These are phyloP conservation scores for Drosophila punjabiensis DNA, from an alignment of 1,140 invertebrate species.

Conservation along the genomic window DNA sequence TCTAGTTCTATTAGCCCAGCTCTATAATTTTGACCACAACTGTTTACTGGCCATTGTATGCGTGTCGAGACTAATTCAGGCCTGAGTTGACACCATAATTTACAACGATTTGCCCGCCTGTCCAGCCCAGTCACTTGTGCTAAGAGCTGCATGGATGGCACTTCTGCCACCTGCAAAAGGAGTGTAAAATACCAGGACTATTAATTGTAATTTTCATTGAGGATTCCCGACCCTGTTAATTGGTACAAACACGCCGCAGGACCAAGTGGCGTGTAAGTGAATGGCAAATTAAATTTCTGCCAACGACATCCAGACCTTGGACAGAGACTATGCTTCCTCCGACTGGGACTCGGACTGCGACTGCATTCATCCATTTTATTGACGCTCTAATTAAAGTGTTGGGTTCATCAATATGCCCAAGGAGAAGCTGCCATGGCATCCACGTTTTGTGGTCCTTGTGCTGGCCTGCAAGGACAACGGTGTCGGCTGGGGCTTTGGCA, in stretches of 20 bases:
- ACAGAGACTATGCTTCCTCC: neutral
- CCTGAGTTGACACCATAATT: constrained; percentile 74
- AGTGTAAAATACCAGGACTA: constrained; percentile 49
- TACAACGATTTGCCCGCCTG: constrained; percentile 61
- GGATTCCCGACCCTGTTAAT: constrained; percentile 32
- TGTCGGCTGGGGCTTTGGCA: constrained; percentile 32
- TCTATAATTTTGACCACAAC: neutral
- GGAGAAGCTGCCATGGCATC: constrained; percentile 46
- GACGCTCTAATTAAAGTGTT: constrained; percentile 74
- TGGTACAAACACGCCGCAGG: constrained; percentile 46
- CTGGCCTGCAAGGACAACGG: constrained; percentile 35
- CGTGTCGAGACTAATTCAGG: constrained; percentile 74
- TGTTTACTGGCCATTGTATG: constrained; percentile 36
- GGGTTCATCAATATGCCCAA: constrained; percentile 58
- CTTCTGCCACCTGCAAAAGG: constrained; percentile 28
- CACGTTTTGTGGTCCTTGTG: constrained; percentile 16
- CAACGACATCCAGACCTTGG: constrained; percentile 13
- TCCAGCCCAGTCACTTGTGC: constrained; percentile 30
- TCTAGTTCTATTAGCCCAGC: neutral
- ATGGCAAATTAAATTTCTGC: constrained; percentile 43
- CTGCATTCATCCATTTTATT: constrained; percentile 72
- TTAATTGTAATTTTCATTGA: constrained; percentile 47
- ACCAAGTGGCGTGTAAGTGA: constrained; percentile 45
- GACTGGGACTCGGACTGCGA: neutral
- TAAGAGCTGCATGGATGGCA: constrained; percentile 21